Conservation (phyloP, 2,797 vertebrate species). For the Emydoidea blandingii region DNA sequence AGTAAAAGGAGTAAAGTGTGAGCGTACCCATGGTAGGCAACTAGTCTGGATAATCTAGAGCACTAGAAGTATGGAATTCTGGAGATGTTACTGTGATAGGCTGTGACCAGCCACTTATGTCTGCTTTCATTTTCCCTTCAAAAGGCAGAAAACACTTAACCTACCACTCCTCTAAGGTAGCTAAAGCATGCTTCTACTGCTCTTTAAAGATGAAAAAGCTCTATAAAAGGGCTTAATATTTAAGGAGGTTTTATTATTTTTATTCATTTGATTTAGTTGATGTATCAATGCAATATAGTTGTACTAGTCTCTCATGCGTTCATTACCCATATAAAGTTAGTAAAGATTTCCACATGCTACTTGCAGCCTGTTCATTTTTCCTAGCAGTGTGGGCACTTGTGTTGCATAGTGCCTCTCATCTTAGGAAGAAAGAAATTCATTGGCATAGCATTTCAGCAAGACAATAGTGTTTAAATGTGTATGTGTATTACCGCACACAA, state of each 20-base stretch:
- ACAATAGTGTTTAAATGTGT: background rate
- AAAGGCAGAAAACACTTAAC: background rate
- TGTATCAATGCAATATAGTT: background rate
- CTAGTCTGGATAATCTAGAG: background rate
- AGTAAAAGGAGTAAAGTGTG: background rate
- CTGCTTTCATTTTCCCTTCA: background rate
- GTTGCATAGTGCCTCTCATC: background rate
- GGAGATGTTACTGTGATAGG: background rate
- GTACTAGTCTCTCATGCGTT: background rate
- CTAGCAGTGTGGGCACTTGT: background rate
- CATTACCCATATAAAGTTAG: background rate
- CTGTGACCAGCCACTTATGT: background rate
- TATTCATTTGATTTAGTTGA: background rate
- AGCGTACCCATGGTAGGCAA: background rate
- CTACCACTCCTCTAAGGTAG: too few species aligned
- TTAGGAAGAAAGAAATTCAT: background rate
- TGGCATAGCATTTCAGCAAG: background rate
- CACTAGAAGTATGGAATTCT: background rate
- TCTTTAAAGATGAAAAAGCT: background rate
- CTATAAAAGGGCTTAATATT: background rate
- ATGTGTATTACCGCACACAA: background rate
- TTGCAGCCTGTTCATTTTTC: fast-evolving
- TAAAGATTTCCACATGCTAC: background rate
- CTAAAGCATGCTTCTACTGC: background rate
- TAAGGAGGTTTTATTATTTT: background rate